Percentiles rank a stretch among this genome's conserved stretches.
These are phyloP conservation scores for Drosophila kambysellisi DNA, from an alignment of 2,888 invertebrate genomes.

Conservation along the genomic window DNA sequence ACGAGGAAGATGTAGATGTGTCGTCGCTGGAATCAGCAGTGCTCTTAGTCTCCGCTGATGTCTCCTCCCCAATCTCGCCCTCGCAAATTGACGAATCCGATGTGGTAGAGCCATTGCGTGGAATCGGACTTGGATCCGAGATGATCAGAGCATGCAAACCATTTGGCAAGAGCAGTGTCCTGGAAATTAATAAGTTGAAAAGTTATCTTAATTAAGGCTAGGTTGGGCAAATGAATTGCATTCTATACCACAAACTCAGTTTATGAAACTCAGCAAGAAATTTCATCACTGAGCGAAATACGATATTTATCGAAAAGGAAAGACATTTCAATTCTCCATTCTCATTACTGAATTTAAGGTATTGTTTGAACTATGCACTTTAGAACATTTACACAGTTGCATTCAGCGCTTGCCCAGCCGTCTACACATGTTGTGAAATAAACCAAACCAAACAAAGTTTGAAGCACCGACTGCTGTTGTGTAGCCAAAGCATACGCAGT, in stretches of 20 bases:
- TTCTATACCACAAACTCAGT: neutral
- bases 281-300: neutral
- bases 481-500: slow-evolving; percentile 39
- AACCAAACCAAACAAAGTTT: slow-evolving; percentile 13
- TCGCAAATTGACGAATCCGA: slow-evolving; percentile 75
- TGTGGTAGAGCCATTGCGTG: slow-evolving; percentile 79
- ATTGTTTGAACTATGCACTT: neutral
- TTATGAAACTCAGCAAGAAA: neutral
- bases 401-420: neutral
- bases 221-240: too few relatives aligned
- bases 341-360: too few relatives aligned
- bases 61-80: slow-evolving; percentile 66
- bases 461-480: slow-evolving; percentile 37
- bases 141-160: slow-evolving; percentile 90
- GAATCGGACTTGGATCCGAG: slow-evolving; percentile 87
- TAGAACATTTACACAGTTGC: neutral
- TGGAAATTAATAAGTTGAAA: slow-evolving; percentile 66
- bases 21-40: slow-evolving; percentile 38
- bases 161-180: slow-evolving; percentile 89
- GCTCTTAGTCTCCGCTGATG: slow-evolving; percentile 69
- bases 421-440: neutral
- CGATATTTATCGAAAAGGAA: neutral
- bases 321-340: neutral
- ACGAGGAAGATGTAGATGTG: slow-evolving; percentile 50
- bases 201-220: neutral